Conservation (phyloP, 1,140 invertebrate species). For the Eulimnadia texana region DNA sequence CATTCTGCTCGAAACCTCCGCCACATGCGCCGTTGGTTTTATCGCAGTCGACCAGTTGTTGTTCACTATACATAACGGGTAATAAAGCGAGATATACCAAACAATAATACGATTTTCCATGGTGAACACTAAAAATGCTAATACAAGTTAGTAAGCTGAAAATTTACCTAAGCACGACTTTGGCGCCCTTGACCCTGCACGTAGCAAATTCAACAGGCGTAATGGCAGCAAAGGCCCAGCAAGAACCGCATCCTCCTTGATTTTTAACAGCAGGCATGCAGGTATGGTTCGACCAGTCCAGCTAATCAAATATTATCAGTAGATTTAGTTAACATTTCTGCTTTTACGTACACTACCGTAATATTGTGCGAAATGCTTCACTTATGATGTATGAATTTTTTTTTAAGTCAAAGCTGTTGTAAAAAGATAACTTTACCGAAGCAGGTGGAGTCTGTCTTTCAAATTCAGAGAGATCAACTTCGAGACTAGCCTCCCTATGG, state of each 20-base stretch:
- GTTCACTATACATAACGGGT: conserved; percentile 34
- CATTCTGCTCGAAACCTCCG: conserved; percentile 37
- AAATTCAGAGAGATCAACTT: no score
- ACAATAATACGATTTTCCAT: not conserved
- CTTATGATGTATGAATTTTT: no score
- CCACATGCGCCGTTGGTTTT: conserved; percentile 44
- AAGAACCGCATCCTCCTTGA: conserved; percentile 28
- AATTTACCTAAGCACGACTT: not conserved
- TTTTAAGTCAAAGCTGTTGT: no score
- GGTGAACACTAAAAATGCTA: not conserved
- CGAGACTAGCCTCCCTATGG: no score
- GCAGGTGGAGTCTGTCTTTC: no score
- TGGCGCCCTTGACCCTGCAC: conserved; percentile 17
- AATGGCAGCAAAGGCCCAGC: conserved; percentile 28
- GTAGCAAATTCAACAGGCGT: conserved; percentile 20
- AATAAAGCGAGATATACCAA: no score
- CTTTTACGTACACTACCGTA: no score
- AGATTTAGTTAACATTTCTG: no score
- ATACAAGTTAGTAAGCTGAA: no score
- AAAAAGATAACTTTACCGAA: no score
- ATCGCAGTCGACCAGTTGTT: conserved; percentile 46
- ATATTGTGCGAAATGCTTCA: no score
- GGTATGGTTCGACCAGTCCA: conserved; percentile 32
- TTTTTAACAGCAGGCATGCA: conserved; percentile 34
- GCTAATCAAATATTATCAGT: no score